A percentile compares a stretch with the other conserved stretches of the same genome.
These are phyloP conservation scores for Momotus momota DNA, from an alignment of 2,797 vertebrate species.

Conservation along the genomic window DNA sequence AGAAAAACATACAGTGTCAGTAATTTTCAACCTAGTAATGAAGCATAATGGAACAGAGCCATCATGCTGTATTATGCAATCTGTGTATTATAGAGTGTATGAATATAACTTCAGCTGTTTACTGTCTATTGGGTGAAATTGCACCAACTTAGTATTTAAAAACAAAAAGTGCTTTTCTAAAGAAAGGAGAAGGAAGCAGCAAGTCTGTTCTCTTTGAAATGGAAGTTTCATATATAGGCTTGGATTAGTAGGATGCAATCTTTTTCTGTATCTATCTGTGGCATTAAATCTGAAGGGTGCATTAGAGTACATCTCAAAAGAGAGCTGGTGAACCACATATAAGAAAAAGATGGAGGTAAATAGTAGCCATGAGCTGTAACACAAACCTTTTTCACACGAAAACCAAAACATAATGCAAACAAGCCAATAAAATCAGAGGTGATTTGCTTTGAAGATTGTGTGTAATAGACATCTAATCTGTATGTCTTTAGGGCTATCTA, in stretches of 20 bases:
- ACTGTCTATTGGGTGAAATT: neutral
- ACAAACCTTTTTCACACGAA: neutral
- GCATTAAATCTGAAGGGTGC: neutral
- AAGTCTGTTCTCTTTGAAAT: neutral
- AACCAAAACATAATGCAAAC: neutral
- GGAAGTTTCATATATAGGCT: neutral
- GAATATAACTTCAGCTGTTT: constrained; percentile 25
- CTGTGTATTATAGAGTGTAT: neutral
- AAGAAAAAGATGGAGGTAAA: neutral
- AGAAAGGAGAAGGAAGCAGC: neutral
- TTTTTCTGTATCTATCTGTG: neutral
- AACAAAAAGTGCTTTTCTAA: neutral
- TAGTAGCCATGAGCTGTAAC: neutral
- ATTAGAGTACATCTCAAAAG: neutral
- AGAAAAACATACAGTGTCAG: neutral
- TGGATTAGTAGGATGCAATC: neutral
- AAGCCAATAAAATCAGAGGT: neutral
- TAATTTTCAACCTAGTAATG: constrained; percentile 26
- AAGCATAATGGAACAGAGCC: neutral
- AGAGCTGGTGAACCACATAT: neutral
- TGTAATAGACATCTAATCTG: neutral
- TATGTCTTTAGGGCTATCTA: neutral
- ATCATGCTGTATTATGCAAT: neutral
- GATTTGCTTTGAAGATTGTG: neutral
- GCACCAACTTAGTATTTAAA: neutral